Conservation (phyloP, 2,888 invertebrate species). For the Agrotis ipsilon region DNA sequence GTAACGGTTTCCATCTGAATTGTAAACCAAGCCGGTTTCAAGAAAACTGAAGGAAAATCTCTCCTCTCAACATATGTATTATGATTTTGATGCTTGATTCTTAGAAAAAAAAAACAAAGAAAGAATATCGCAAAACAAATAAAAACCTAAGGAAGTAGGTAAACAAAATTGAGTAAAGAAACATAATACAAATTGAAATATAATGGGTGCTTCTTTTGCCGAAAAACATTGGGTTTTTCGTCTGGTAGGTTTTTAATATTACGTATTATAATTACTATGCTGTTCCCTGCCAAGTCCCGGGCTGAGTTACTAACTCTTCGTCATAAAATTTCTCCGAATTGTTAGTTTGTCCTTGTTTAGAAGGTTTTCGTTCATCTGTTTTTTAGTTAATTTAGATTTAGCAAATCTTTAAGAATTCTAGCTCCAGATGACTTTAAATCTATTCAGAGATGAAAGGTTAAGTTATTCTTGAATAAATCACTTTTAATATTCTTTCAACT, state of each 20-base stretch:
- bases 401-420: neutral
- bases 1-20: neutral
- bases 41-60: neutral
- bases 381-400: neutral
- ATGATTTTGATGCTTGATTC: neutral
- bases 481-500: neutral
- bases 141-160: conserved; percentile 2
- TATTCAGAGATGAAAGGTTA: neutral
- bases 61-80: neutral
- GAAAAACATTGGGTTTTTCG: conserved; percentile 2
- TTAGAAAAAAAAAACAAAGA: neutral
- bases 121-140: neutral
- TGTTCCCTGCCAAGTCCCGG: conserved; percentile 27
- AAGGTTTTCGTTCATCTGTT: neutral
- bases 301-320: conserved; percentile 2
- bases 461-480: neutral
- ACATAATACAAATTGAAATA: conserved; percentile 26
- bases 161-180: conserved; percentile 9
- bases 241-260: conserved; percentile 10
- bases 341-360: conserved; percentile 4
- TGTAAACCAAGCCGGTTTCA: neutral
- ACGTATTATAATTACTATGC: conserved; percentile 33
- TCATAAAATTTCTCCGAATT: conserved; percentile 8
- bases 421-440: neutral
- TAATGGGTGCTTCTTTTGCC: neutral